Percentiles rank a stretch among this genome's conserved stretches.
Conservation (phyloP, 1,140 invertebrate species). For the Drosophila takahashii region DNA sequence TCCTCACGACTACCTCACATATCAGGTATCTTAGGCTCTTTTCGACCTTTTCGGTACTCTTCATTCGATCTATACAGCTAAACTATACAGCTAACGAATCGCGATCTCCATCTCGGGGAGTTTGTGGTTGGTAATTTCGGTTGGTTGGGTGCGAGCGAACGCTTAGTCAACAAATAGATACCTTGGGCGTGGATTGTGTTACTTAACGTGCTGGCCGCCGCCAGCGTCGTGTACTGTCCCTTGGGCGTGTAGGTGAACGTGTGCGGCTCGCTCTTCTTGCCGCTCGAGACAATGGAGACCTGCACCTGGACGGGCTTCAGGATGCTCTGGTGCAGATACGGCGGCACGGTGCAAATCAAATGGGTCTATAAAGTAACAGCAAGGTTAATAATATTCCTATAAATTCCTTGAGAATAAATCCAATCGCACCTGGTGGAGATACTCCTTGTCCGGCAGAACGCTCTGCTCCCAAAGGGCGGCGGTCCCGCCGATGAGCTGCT, state of each 20-base stretch:
- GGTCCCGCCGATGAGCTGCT: slow-evolving; percentile 70
- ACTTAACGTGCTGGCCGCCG: slow-evolving; percentile 83
- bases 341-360: slow-evolving; percentile 95
- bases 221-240: slow-evolving; percentile 73
- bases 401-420: no score
- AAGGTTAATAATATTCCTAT: no score
- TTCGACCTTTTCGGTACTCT: neutral
- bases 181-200: slow-evolving; percentile 78
- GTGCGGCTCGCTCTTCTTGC: slow-evolving; percentile 95
- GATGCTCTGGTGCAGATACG: slow-evolving; percentile 89
- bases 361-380: slow-evolving; percentile 89
- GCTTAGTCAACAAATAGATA: slow-evolving; percentile 82
- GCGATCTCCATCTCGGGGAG: slow-evolving; percentile 17
- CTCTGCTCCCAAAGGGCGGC: slow-evolving; percentile 90
- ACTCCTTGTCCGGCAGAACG: slow-evolving; percentile 93
- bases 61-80: neutral
- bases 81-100: slow-evolving; percentile 10
- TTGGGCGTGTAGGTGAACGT: slow-evolving; percentile 92
- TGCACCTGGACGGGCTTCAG: slow-evolving; percentile 90
- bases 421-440: slow-evolving; percentile 89
- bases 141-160: slow-evolving; percentile 29
- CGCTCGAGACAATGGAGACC: slow-evolving; percentile 93
- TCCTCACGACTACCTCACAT: slow-evolving; percentile 27
- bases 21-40: slow-evolving; percentile 1
- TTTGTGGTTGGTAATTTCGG: slow-evolving; percentile 26